Conservation (phyloP, 1,140 invertebrate species). For the Cyrtorhinus lividipennis region DNA sequence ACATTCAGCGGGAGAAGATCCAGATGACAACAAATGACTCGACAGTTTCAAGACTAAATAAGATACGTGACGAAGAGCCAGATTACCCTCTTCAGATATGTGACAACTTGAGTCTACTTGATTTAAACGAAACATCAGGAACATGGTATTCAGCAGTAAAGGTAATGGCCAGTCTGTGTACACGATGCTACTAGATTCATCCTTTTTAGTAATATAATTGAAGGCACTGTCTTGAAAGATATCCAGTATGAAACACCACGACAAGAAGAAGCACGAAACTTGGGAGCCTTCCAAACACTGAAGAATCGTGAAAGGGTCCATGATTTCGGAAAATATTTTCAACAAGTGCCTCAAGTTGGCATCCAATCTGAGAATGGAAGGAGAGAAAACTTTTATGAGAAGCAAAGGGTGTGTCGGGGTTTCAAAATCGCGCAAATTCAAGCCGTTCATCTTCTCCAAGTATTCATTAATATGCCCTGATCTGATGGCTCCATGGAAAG, state of each 20-base stretch:
- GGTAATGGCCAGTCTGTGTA: constrained; percentile 24
- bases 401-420: constrained; percentile 21
- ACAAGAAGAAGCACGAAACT: constrained; percentile 24
- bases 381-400: constrained; percentile 20
- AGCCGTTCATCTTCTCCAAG: constrained; percentile 17
- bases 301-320: constrained; percentile 23
- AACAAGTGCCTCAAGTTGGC: constrained; percentile 23
- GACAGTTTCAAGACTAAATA: constrained; percentile 26
- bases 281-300: constrained; percentile 20
- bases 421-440: constrained; percentile 4
- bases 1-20: constrained; percentile 9
- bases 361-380: constrained; percentile 23
- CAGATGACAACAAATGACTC: constrained; percentile 19
- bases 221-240: constrained; percentile 24
- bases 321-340: constrained; percentile 24
- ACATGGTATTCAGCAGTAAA: constrained; percentile 26
- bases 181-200: constrained; percentile 13
- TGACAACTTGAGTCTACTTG: constrained; percentile 26
- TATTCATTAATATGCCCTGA: constrained; percentile 20
- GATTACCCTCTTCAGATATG: constrained; percentile 22
- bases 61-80: constrained; percentile 24
- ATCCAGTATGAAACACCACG: constrained; percentile 24
- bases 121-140: constrained; percentile 26
- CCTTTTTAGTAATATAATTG: constrained; percentile 19
- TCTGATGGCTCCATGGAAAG: constrained; percentile 22